Percentiles rank a stretch among this genome's conserved stretches.
Conservation (phyloP, 2,797 vertebrate genomes). For the Tragelaphus oryx region DNA sequence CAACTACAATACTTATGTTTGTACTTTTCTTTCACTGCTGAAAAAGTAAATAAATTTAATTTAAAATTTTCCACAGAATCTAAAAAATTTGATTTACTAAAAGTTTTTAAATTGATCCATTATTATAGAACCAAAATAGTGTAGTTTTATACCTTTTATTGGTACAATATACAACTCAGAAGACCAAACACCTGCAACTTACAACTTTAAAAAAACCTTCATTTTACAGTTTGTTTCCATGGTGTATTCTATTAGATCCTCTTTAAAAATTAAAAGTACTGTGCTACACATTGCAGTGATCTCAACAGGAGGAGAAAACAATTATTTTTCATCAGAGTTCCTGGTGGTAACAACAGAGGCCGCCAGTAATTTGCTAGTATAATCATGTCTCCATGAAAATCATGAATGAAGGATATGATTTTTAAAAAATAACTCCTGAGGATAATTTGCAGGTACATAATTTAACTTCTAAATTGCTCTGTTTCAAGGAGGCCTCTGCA, state of each 20-base stretch:
- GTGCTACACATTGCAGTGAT: background rate
- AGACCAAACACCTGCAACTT: background rate
- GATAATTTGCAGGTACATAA: background rate
- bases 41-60: background rate
- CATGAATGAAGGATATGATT: background rate
- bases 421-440: background rate
- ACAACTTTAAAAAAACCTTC: background rate
- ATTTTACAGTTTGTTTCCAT: background rate
- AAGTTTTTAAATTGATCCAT: background rate
- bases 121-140: background rate
- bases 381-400: background rate
- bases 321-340: background rate
- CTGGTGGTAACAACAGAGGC: background rate
- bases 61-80: background rate
- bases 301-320: background rate
- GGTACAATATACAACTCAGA: background rate
- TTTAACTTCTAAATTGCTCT: conserved; percentile 1
- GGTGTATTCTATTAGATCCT: background rate
- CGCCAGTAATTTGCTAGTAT: background rate
- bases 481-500: background rate
- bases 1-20: background rate
- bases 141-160: background rate
- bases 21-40: background rate
- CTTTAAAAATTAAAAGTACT: background rate
- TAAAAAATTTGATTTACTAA: background rate